Evolutionary conservation across 2,888 invertebrate species (phyloP), one percentile per base, ranked within the genome.

Genomic region (Rhagophthalmus giganteus): DNA sequence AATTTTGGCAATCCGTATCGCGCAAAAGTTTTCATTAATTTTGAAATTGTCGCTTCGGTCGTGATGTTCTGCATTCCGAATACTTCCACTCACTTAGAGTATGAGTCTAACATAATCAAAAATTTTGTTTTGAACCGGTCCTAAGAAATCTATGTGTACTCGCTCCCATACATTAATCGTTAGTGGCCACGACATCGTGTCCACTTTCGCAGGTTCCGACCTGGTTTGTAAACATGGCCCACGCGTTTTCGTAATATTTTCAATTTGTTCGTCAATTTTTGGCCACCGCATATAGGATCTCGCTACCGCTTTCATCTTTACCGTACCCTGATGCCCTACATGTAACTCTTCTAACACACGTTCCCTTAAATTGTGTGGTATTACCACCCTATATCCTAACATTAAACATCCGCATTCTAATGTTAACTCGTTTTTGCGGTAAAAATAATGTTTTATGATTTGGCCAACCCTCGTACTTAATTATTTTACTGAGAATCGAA

Each of bases 361-460:
- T 7, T 44, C 11, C 13, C 27, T 33, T 25, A 44, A 34, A 34
- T 44, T 44, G 15, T 20, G n/a, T 2, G 46, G 37, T 27, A 46
- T 37, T 14, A 46, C 15, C 16, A 46, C 46, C 30, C 13, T 14
- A 11, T 44, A 34, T 13, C 46, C 27, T 24, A 35, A 46, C 37
- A 37, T 37, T 37, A 46, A 28, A 28, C 12, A 26, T n/a, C 37
- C 10, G 11, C 27, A 14, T 9, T 35, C 14, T 2, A 45, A 10
- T 6, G 34, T 13, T 26, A 45, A 13, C 9, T 46, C 30, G 10
- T 37, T 14, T 11, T 26, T 9, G 2, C 37, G 35, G 1, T 9
- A 12, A 25, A 26, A 24, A 44, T 44, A 35, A 4, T 2, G 7
- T 27, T 27, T 2, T n/a, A n/a, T n/a, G n/a, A n/a, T n/a, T n/a